phyloP scores from a whole-genome alignment of 2,888 invertebrate genomes.

The Zaprionus obscuricornis region DNA sequence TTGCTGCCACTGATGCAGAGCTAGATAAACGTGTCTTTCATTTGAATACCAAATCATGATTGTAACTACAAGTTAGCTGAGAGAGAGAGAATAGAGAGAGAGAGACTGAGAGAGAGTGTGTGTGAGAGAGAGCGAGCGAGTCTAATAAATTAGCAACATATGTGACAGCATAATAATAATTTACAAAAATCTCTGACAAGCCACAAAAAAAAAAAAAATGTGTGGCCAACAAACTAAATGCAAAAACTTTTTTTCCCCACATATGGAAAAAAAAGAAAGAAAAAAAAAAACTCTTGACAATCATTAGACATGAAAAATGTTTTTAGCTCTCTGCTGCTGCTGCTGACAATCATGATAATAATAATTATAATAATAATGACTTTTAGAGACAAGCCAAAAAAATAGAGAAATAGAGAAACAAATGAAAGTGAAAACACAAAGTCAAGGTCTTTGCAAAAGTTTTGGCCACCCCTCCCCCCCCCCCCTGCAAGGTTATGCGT shows the following conservation, averaged over 20 bases:
- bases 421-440: conserved; percentile 13
- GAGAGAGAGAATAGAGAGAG: no score
- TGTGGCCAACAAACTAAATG: conserved; percentile 23
- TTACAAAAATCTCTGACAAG: conserved; percentile 33
- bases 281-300: conserved; percentile 52
- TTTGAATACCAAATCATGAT: no score
- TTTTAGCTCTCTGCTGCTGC: conserved; percentile 13
- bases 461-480: conserved; percentile 12
- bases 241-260: conserved; percentile 30
- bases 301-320: conserved; percentile 66
- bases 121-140: no score
- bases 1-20: no score
- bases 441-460: conserved; percentile 45
- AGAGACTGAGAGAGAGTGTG: no score
- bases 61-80: no score
- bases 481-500: no score
- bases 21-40: no score
- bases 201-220: no score
- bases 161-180: conserved; percentile 19
- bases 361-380: conserved; percentile 35
- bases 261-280: no score
- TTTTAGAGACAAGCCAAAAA: background rate
- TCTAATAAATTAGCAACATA: no score
- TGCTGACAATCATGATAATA: conserved; percentile 44
- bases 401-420: conserved; percentile 8